Percentiles rank a stretch among this genome's conserved stretches.
Conservation (phyloP, 2,113 vertebrate genomes). For the Pterocles burchelli region DNA sequence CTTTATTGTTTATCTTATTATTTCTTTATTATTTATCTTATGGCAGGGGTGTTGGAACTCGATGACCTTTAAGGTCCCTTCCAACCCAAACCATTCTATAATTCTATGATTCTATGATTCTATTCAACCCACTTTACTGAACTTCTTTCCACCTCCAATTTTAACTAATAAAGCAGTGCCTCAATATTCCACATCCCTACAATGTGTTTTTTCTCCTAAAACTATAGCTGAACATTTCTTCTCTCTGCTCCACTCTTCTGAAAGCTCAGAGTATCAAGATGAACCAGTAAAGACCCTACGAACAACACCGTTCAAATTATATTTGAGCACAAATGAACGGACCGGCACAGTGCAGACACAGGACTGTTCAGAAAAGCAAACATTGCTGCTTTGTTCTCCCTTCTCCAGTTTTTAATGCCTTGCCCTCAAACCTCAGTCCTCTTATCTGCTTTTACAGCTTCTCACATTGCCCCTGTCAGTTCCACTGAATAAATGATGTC, state of each 20-base stretch:
- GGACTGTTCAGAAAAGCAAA: not conserved
- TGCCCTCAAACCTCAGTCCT: constrained; percentile 33
- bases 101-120: too few relatives aligned
- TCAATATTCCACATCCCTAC: not conserved
- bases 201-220: not conserved
- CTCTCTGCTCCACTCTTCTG: not conserved
- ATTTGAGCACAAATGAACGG: not conserved
- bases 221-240: not conserved
- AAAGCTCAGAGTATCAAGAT: not conserved
- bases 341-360: not conserved
- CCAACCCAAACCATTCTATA: too few relatives aligned
- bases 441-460: constrained; percentile 62
- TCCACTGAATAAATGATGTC: constrained; percentile 62
- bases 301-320: not conserved
- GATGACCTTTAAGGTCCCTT: too few relatives aligned
- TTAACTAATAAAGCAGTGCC: not conserved
- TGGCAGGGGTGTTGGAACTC: too few relatives aligned
- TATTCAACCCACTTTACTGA: not conserved
- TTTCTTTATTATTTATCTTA: too few relatives aligned
- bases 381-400: not conserved
- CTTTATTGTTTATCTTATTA: too few relatives aligned
- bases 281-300: not conserved
- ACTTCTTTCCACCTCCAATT: not conserved
- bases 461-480: constrained; percentile 53
- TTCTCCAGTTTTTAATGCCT: constrained; percentile 24